Base-by-base conservation (phyloP, 2,888 invertebrate species). In the Coenonympha arcania region DNA sequence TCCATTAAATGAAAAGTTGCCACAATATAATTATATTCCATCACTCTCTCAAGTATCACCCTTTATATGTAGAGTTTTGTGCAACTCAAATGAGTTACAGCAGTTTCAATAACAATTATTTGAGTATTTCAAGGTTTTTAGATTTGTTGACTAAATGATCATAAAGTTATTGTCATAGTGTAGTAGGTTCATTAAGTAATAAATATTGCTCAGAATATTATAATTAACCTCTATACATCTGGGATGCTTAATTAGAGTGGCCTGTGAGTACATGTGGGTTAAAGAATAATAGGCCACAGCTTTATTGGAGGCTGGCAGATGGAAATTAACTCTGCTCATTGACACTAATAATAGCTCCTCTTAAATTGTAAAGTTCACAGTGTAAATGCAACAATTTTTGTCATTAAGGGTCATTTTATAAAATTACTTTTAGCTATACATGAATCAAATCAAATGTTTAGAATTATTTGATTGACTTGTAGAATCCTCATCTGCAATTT, bases 241-340 rank as follows among this genome's bases (percentile, higher is more conserved):
- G 6, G 6, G 28, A 8, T n/a, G 16, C 15, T 11, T 41, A 18
- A 40, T 40, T 28, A 39, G 22, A 41, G 13, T 28, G 18, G 3
- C 28, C 40, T 43, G 26, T 44, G 41, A 19, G 24, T 33, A 33
- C 18, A 36, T 50, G 34, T 34, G 34, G 46, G 37, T 30, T 47
- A 16, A 19, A 40, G 43, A 33, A 52, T 47, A 55, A 49, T 54
- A 54, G 57, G 55, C 45, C 54, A 58, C 52, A 48, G 54, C 51
- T 50, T 22, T 39, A 58, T 54, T 50, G 37, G 50, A 49, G 47
- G 49, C 11, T 42, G 48, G 40, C 56, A 57, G 50, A 59, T 61
- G 55, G 37, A 55, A 53, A 68, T 66, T 69, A 72, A 74, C 69
- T 66, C 69, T 71, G 76, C 75, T 80, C 76, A 79, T 76, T 80